Conservation (phyloP, 2,113 vertebrate genomes). For the Eupsittula cactorum region DNA sequence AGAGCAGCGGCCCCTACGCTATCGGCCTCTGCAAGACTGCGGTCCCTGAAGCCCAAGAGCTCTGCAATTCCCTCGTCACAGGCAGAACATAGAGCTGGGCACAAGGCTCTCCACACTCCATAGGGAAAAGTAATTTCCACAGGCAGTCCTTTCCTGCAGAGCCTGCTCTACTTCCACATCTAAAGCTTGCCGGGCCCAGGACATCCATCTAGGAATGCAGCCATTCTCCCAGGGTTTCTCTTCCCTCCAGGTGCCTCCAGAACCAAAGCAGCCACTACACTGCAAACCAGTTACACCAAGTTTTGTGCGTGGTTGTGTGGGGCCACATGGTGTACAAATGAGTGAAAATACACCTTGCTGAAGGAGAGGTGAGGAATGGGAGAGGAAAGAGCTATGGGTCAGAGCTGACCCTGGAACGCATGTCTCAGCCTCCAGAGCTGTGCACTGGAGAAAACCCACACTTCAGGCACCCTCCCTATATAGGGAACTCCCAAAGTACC, state of each 20-base stretch:
- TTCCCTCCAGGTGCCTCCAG: background rate
- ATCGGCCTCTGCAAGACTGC: background rate
- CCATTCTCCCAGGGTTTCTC: background rate
- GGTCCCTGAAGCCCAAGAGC: background rate
- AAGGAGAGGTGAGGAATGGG: background rate
- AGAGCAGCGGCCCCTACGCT: fast-evolving
- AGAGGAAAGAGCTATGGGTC: background rate
- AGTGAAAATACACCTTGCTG: background rate
- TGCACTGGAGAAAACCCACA: background rate
- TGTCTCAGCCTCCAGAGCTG: fast-evolving
- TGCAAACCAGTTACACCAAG: background rate
- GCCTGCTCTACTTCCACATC: background rate
- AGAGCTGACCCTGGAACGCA: background rate
- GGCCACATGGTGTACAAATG: fast-evolving
- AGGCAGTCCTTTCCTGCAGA: background rate
- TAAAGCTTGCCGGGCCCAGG: background rate
- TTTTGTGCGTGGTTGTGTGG: background rate
- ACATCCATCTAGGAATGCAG: background rate
- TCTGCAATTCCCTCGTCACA: background rate
- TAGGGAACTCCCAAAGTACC: background rate
- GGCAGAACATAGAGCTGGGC: background rate
- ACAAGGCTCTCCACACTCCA: background rate
- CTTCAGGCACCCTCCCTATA: background rate
- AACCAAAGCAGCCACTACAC: background rate
- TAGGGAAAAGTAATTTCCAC: background rate